Evolutionary conservation across 2,113 vertebrate genomes (phyloP).

Genomic region (Megaleporinus macrocephalus): DNA sequence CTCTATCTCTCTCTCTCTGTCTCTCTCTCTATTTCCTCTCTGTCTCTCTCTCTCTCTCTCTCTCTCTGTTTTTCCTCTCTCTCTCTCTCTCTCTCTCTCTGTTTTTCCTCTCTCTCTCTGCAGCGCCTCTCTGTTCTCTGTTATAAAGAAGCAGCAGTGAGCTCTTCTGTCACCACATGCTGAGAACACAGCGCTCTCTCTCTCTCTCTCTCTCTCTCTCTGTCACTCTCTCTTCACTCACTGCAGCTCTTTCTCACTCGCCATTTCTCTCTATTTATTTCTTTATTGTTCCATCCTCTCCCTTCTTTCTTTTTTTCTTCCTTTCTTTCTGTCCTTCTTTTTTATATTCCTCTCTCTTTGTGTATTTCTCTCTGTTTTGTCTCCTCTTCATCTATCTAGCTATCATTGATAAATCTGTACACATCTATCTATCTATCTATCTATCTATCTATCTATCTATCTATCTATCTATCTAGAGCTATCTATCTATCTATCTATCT

Average conservation of each 20-base stretch:
- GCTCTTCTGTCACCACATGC: slow-evolving; percentile 15
- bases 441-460: too few species aligned
- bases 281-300: not conserved
- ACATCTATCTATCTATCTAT: too few species aligned
- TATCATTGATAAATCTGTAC: too few species aligned
- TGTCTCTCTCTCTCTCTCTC: not conserved
- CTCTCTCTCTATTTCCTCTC: too few species aligned
- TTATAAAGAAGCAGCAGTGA: not conserved
- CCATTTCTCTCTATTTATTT: not conserved
- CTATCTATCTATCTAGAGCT: too few species aligned
- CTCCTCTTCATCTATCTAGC: too few species aligned
- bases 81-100: too few species aligned
- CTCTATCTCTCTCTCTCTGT: too few species aligned
- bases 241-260: not conserved
- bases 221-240: not conserved
- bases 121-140: not conserved
- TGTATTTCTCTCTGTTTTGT: too few species aligned
- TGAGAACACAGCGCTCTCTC: not conserved
- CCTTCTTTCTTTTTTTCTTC: not conserved
- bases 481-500: too few species aligned
- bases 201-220: not conserved
- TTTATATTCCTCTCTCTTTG: too few species aligned
- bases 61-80: not conserved
- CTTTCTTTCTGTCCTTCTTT: not conserved
- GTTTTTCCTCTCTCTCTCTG: too few species aligned